Percentiles rank a stretch among this genome's conserved stretches.
Conservation (phyloP, 2,797 vertebrate species). For the Microcaecilia unicolor region DNA sequence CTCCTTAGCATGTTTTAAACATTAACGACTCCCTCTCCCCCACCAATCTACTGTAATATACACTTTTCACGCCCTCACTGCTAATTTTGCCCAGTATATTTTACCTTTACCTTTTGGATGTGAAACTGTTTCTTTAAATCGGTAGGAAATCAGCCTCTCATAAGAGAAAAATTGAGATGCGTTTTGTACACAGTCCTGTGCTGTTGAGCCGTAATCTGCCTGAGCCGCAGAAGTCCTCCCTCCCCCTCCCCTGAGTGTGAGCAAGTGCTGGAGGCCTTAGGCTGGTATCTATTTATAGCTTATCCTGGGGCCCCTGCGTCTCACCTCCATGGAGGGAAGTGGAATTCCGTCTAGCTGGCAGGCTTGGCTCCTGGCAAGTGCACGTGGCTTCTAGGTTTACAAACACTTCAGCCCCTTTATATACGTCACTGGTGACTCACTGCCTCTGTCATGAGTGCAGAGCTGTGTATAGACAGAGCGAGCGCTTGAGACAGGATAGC, state of each 20-base stretch:
- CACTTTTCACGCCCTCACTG: too few relatives aligned
- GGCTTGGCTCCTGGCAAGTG: background rate
- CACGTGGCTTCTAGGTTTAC: conserved; percentile 30
- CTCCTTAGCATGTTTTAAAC: too few relatives aligned
- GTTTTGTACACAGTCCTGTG: too few relatives aligned
- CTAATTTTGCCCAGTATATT: too few relatives aligned
- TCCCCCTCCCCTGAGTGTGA: background rate
- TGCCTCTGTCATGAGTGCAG: background rate
- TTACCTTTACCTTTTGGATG: too few relatives aligned
- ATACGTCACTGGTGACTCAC: conserved; percentile 9
- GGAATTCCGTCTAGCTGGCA: background rate
- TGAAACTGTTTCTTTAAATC: too few relatives aligned
- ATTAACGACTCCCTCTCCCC: too few relatives aligned
- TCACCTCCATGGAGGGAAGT: background rate
- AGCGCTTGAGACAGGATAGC: background rate
- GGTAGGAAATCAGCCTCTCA: too few relatives aligned
- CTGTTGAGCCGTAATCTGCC: background rate
- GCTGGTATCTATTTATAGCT: background rate
- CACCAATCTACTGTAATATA: too few relatives aligned
- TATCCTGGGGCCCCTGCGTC: background rate
- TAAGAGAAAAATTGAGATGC: too few relatives aligned
- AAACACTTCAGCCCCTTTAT: conserved; percentile 20
- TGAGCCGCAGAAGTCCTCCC: background rate
- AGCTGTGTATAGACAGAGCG: background rate
- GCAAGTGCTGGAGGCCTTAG: background rate